Evolutionary conservation across 2,888 invertebrate genomes (phyloP).

Genomic region (Helicoverpa assulta): DNA sequence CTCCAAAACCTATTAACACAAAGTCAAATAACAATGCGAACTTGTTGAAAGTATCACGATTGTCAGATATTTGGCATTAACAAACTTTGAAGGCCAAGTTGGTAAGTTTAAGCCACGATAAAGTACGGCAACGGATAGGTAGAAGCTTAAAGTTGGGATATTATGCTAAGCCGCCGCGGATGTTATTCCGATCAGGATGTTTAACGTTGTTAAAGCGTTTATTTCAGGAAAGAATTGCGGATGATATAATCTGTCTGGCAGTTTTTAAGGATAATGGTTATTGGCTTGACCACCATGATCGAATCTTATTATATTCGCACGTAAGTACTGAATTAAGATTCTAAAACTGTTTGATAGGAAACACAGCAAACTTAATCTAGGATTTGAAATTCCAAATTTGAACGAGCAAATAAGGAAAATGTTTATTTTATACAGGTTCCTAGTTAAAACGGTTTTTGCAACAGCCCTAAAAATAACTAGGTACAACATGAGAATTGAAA

Average conservation of each 20-base stretch:
- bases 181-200: constrained; percentile 59
- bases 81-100: constrained; percentile 31
- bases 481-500: background rate
- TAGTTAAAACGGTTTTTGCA: background rate
- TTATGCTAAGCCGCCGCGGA: constrained; percentile 54
- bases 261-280: background rate
- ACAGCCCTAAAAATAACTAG: background rate
- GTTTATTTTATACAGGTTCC: too few relatives aligned
- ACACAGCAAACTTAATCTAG: too few relatives aligned
- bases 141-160: constrained; percentile 50
- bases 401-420: too few relatives aligned
- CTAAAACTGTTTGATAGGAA: too few relatives aligned
- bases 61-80: constrained; percentile 31
- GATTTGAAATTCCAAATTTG: too few relatives aligned
- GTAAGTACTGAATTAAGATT: too few relatives aligned
- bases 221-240: constrained; percentile 44
- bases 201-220: constrained; percentile 58
- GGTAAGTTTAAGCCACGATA: constrained; percentile 22
- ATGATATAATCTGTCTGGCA: constrained; percentile 16
- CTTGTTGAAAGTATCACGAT: constrained; percentile 24
- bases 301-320: background rate
- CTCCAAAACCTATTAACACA: constrained; percentile 39
- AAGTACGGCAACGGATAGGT: constrained; percentile 38
- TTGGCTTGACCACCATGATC: background rate
- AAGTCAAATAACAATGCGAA: constrained; percentile 43